Evolutionary conservation across 2,888 invertebrate species (phyloP).

Genomic region (Apamea crenata): DNA sequence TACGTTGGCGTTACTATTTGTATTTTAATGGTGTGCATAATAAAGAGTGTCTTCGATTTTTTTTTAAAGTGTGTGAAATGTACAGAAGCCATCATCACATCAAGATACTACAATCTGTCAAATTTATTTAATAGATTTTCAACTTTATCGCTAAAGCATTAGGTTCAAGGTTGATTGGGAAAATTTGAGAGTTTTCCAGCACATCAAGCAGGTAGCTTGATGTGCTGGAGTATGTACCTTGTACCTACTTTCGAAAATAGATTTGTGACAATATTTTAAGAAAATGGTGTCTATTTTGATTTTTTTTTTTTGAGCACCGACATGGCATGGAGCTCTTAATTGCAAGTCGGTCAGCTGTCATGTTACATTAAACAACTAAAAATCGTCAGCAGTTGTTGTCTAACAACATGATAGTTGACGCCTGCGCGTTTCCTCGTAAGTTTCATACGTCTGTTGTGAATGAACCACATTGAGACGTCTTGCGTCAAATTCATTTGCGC

Average conservation of each 20-base stretch:
- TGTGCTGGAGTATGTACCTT: not conserved
- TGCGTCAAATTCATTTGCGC: constrained; percentile 17
- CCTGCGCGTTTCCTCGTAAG: not conserved
- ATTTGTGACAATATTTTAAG: constrained; percentile 4
- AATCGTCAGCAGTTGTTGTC: not conserved
- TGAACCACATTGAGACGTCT: constrained; percentile 4
- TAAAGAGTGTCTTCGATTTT: constrained; percentile 53
- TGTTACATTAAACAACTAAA: constrained; percentile 1
- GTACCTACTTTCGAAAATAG: constrained; percentile 29
- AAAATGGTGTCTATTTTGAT: not conserved
- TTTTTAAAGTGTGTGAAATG: constrained; percentile 39
- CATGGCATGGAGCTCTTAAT: constrained; percentile 3
- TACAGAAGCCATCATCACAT: not conserved
- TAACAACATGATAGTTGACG: not conserved
- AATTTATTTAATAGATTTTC: no score
- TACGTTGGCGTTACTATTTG: not conserved
- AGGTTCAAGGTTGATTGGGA: no score
- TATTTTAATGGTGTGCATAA: no score
- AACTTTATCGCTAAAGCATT: no score
- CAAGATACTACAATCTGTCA: no score
- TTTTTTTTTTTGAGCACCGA: not conserved
- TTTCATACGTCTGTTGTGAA: not conserved
- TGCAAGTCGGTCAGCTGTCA: constrained; percentile 15
- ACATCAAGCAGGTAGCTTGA: no score
- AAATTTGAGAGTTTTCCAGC: no score